Evolutionary conservation across 1,140 invertebrate genomes (phyloP), one percentile per base, ranked within the genome.

Genomic region (Hydropsyche tenuis): DNA sequence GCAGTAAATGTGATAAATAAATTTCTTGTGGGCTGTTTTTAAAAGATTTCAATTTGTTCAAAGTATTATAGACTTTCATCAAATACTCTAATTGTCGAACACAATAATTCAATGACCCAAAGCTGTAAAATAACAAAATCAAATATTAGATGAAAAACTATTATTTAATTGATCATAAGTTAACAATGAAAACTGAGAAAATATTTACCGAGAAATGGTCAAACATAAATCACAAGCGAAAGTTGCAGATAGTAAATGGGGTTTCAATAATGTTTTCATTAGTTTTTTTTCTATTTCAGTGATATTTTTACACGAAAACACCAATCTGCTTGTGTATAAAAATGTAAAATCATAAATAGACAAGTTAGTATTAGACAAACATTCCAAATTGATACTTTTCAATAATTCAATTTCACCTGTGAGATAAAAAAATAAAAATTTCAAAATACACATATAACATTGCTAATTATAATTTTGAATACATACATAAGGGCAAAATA

Each of bases 271-370:
- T 18, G 56, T 18, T 12, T 56, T 12, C 0, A 77, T 16, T 37
- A 77, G 48, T 51, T 37, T 68, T 46, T 68, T 64, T 51, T 77
- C 73, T 25, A 77, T 56, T n/a, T 18, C n/a, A 18, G 27, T 64
- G 9, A 77, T 23, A 7, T 65, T 43, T 5, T 48, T 60, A 16
- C 66, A 75, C 0, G 76, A 73, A n/a, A 77, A 53, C 12, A 51
- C 48, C 12, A 77, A 53, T 46, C 69, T 65, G 0, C 66, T 46
- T 37, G 22, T 65, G 51, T 77, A 43, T 16, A 75, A 62, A 9
- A 77, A 37, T 14, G 30, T 62, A 20, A 71, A 56, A 68, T 77
- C 73, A 68, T 77, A 77, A 11, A 75, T 43, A 14, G 48, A 73
- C 20, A 75, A 70, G 42, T 73, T 56, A 27, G 51, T 64, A 18